A percentile compares a stretch with the other conserved stretches of the same genome.
Evolutionary conservation across 2,797 vertebrate genomes (phyloP).

Genomic region (Pelobates cultripes): DNA sequence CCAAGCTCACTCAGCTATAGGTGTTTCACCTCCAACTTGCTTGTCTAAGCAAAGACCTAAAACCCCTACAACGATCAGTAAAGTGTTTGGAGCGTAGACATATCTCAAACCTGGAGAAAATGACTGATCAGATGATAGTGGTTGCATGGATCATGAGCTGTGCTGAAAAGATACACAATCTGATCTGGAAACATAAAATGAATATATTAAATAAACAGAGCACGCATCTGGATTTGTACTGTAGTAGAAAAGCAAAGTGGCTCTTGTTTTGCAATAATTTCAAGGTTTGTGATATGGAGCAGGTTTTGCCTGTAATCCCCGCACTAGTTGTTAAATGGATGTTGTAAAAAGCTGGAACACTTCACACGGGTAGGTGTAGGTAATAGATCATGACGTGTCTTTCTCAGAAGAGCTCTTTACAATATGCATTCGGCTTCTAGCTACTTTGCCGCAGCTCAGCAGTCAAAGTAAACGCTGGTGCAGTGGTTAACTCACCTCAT

Average conservation of each 20-base stretch:
- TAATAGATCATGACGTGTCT: neutral
- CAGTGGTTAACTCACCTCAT: neutral
- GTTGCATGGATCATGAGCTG: too few relatives aligned
- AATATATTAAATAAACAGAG: too few relatives aligned
- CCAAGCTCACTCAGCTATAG: too few relatives aligned
- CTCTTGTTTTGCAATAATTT: neutral
- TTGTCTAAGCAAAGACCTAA: too few relatives aligned
- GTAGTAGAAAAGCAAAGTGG: neutral
- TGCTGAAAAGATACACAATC: too few relatives aligned
- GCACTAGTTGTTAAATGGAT: neutral
- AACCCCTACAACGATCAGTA: too few relatives aligned
- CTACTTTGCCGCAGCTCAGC: neutral
- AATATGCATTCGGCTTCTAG: neutral
- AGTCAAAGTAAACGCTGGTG: neutral
- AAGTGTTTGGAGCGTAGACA: too few relatives aligned
- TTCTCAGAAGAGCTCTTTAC: conserved; percentile 1
- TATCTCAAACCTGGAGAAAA: too few relatives aligned
- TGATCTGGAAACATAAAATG: too few relatives aligned
- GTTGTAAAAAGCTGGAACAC: neutral
- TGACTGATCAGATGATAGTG: too few relatives aligned
- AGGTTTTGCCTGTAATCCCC: neutral
- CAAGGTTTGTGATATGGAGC: neutral
- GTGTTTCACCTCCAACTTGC: too few relatives aligned
- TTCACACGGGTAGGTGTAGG: neutral
- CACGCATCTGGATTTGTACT: too few relatives aligned